These are phyloP conservation scores for Drepanosiphum platanoidis DNA, from an alignment of 2,888 invertebrate species.

Conservation along the genomic window DNA sequence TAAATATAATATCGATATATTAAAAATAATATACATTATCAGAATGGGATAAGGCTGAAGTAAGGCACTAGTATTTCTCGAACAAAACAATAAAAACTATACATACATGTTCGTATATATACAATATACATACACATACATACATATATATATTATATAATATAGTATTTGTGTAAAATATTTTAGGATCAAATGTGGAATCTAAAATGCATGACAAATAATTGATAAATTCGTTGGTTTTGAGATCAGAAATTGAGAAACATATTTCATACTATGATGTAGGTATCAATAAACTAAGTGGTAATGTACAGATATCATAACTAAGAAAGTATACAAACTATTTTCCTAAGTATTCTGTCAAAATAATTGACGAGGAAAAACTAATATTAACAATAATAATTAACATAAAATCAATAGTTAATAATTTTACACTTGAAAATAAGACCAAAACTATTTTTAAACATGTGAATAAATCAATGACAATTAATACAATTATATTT, in stretches of 20 bases:
- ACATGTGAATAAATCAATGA: background rate
- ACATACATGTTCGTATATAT: no score
- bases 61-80: background rate
- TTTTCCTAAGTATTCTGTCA: slow-evolving; percentile 1
- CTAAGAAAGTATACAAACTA: background rate
- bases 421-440: background rate
- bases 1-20: background rate
- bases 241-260: slow-evolving; percentile 47
- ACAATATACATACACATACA: no score
- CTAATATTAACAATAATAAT: background rate
- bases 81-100: slow-evolving; percentile 21
- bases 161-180: background rate
- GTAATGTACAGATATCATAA: background rate
- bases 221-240: background rate
- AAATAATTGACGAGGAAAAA: background rate
- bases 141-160: no score
- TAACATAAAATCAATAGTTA: background rate
- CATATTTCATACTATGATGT: background rate
- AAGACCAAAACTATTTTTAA: background rate
- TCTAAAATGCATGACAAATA: background rate
- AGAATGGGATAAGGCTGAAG: no score
- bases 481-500: background rate
- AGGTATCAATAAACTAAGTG: background rate
- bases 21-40: slow-evolving; percentile 5
- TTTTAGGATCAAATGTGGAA: background rate